Evolutionary conservation across 2,797 vertebrate genomes (phyloP).

Genomic region (Lepus oiostolus): DNA sequence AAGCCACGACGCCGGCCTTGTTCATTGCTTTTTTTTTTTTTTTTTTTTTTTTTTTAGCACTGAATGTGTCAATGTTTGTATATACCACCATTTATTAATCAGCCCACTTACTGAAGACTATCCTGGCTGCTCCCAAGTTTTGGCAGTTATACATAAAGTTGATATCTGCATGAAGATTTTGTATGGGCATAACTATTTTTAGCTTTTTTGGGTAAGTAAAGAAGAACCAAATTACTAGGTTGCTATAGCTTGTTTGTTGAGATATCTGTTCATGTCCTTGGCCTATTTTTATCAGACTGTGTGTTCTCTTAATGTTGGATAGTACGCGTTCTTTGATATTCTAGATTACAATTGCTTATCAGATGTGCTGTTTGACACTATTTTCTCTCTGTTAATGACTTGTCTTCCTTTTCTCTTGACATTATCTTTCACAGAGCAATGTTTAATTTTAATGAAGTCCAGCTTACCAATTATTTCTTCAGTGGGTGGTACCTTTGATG

Average conservation of each 20-base stretch:
- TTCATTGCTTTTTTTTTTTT: background rate
- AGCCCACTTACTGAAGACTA: background rate
- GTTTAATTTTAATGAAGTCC: constrained; percentile 24
- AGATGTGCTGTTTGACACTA: background rate
- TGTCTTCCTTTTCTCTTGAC: background rate
- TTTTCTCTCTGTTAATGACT: background rate
- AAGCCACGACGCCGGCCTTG: no score
- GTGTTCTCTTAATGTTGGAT: background rate
- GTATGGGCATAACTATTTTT: background rate
- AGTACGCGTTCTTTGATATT: background rate
- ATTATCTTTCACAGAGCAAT: background rate
- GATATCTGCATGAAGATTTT: background rate
- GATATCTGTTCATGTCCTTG: background rate
- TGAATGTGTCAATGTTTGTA: background rate
- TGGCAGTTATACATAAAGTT: background rate
- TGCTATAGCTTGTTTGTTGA: background rate
- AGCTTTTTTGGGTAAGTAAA: background rate
- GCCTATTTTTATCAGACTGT: background rate
- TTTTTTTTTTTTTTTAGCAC: background rate
- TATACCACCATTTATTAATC: background rate
- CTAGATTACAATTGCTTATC: background rate
- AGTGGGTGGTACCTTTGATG: background rate
- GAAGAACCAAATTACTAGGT: background rate
- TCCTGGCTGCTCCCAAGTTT: background rate
- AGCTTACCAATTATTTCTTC: background rate